These are phyloP conservation scores for Salvelinus fontinalis DNA, from an alignment of 2,113 vertebrate genomes.

Conservation along the genomic window DNA sequence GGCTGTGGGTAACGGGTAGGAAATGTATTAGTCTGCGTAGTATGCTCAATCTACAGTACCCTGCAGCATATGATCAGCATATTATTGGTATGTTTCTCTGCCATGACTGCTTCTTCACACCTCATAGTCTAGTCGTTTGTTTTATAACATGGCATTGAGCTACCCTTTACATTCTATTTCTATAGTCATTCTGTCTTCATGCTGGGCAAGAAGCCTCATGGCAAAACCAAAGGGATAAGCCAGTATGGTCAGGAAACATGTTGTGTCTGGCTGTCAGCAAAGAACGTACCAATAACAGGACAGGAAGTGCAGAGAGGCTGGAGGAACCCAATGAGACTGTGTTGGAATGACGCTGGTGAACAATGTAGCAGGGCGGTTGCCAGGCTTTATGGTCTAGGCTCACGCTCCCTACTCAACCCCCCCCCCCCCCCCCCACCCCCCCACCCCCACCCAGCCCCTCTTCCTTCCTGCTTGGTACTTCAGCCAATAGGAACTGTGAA, in stretches of 20 bases:
- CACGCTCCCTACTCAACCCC: slow-evolving; percentile 50
- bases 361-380: slow-evolving; percentile 74
- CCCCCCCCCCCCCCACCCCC: no score
- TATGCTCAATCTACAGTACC: slow-evolving; percentile 27
- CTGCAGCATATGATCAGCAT: slow-evolving; percentile 18
- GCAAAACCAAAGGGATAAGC: slow-evolving; percentile 54
- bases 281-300: slow-evolving; percentile 63
- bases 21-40: slow-evolving; percentile 14
- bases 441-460: slow-evolving; percentile 70
- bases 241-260: slow-evolving; percentile 39
- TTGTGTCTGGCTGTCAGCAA: slow-evolving; percentile 57
- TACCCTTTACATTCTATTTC: slow-evolving; percentile 8
- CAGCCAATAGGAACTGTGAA: slow-evolving; percentile 66
- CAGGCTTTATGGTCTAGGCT: slow-evolving; percentile 73
- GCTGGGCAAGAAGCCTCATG: slow-evolving; percentile 30
- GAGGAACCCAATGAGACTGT: slow-evolving; percentile 64
- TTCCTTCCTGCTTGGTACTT: slow-evolving; percentile 79
- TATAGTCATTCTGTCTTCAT: slow-evolving; percentile 27
- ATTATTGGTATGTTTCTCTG: neutral
- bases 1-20: slow-evolving; percentile 16
- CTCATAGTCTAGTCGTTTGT: slow-evolving; percentile 14
- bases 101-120: slow-evolving; percentile 28
- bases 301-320: slow-evolving; percentile 65
- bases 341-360: slow-evolving; percentile 64
- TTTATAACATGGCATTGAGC: slow-evolving; percentile 1